phyloP scores from a whole-genome alignment of 2,113 vertebrate species.

The Phoenicopterus ruber region DNA sequence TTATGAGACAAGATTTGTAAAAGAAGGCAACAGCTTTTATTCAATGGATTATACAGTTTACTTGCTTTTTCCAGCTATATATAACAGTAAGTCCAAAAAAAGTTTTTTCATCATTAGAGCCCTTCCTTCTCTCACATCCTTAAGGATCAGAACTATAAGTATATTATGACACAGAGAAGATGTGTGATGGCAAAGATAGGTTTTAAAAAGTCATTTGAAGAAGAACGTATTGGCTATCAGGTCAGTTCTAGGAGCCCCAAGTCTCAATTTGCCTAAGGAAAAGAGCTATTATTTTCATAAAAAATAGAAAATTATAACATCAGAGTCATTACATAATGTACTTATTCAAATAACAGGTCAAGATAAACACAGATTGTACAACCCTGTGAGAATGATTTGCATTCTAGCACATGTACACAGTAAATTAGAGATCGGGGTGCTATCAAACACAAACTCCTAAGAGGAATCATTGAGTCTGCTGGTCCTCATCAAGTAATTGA shows the following conservation, averaged over 20 bases:
- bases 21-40: neutral
- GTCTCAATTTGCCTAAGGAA: neutral
- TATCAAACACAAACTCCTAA: slow-evolving; percentile 21
- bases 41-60: neutral
- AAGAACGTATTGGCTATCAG: neutral
- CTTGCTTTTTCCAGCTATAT: neutral
- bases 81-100: neutral
- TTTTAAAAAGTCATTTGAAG: neutral
- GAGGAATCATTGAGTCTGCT: slow-evolving; percentile 18
- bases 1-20: slow-evolving; percentile 13
- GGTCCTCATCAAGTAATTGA: slow-evolving; percentile 40
- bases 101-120: neutral
- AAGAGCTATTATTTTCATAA: neutral
- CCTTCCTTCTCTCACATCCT: neutral
- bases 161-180: neutral
- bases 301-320: neutral
- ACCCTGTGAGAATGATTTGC: neutral
- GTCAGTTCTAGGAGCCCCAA: neutral
- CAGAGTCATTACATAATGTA: neutral
- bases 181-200: neutral
- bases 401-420: neutral
- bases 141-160: neutral
- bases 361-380: slow-evolving; percentile 3
- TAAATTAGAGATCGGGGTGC: slow-evolving; percentile 5
- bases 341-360: neutral